Percentiles rank a stretch among this genome's conserved stretches.
Conservation (phyloP, 2,797 vertebrate species). For the Rhabdomys pumilio region DNA sequence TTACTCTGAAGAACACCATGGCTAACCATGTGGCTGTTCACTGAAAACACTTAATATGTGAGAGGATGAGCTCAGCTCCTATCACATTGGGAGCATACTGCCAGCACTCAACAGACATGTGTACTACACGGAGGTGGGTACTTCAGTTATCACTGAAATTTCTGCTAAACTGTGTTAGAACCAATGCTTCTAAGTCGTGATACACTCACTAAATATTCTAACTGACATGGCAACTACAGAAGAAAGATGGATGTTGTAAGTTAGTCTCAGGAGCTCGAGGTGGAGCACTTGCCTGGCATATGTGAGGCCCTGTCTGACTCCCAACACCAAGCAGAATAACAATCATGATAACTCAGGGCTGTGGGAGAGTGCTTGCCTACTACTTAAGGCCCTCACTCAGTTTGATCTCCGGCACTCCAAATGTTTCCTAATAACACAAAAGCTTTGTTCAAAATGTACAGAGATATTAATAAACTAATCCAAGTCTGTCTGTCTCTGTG, state of each 20-base stretch:
- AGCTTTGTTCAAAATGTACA: slow-evolving; percentile 27
- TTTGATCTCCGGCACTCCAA: background rate
- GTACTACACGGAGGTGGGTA: background rate
- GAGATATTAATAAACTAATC: background rate
- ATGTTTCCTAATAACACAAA: slow-evolving; percentile 43
- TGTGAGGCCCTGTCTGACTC: background rate
- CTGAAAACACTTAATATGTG: background rate
- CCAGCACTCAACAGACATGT: background rate
- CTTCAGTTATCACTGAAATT: background rate
- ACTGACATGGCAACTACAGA: slow-evolving; percentile 5
- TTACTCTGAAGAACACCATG: background rate
- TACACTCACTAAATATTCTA: background rate
- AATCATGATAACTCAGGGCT: background rate
- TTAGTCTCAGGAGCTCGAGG: background rate
- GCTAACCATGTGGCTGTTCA: background rate
- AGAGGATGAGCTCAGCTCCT: background rate
- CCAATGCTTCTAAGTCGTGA: background rate
- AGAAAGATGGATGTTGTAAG: slow-evolving; percentile 39
- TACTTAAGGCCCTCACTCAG: background rate
- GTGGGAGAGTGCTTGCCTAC: too few relatives aligned
- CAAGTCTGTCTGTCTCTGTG: background rate
- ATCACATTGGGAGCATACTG: background rate
- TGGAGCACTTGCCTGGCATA: background rate
- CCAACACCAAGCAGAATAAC: background rate
- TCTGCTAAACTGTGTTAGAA: background rate